These are phyloP conservation scores for Drosophila bocqueti DNA, from an alignment of 1,140 invertebrate genomes.

Conservation along the genomic window DNA sequence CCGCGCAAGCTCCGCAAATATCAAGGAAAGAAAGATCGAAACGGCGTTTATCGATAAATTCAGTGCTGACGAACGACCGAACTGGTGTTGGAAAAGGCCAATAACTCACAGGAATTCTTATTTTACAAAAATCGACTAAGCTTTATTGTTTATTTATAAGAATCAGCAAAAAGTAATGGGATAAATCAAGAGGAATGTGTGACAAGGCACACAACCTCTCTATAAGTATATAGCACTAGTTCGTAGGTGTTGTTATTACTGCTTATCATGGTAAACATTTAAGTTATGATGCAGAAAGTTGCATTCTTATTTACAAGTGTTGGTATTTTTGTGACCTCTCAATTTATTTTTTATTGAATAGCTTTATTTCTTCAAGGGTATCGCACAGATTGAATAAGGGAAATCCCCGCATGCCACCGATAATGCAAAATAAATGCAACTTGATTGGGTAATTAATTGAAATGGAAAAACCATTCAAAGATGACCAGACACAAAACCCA, in stretches of 20 bases:
- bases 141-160: background rate
- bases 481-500: background rate
- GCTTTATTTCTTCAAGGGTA: too few relatives aligned
- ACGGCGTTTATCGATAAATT: background rate
- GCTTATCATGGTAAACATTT: background rate
- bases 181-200: background rate
- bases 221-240: background rate
- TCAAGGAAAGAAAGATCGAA: background rate
- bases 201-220: background rate
- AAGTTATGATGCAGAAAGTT: background rate
- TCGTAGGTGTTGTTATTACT: background rate
- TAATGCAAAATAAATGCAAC: background rate
- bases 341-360: too few relatives aligned
- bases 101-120: background rate
- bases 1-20: background rate
- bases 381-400: background rate
- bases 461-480: background rate
- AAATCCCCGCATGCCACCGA: background rate
- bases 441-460: background rate
- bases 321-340: too few relatives aligned
- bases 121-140: background rate
- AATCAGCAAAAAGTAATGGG: background rate
- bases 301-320: background rate
- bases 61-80: background rate
- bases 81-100: background rate